phyloP scores from a whole-genome alignment of 2,888 invertebrate genomes.

The Polyploca ridens region DNA sequence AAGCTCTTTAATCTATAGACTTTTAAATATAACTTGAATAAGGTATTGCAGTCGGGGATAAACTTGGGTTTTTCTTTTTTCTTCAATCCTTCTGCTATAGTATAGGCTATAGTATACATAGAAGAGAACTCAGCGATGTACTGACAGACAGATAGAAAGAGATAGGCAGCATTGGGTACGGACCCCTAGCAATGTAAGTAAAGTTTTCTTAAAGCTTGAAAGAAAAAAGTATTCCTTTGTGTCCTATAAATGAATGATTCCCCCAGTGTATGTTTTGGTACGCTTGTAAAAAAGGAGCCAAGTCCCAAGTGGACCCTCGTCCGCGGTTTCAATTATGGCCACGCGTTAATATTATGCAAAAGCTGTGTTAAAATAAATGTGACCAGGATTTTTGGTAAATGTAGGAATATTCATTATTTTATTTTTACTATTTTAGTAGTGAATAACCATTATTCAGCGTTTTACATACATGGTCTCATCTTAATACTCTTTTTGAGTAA shows the following conservation, averaged over 20 bases:
- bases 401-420: neutral
- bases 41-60: no score
- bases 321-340: constrained; percentile 54
- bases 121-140: no score
- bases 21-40: no score
- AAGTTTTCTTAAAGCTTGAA: neutral
- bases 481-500: no score
- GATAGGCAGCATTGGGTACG: no score
- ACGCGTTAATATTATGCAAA: constrained; percentile 54
- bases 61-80: no score
- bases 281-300: constrained; percentile 30
- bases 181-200: neutral
- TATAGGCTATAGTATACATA: no score
- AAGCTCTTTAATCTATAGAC: no score
- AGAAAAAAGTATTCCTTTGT: constrained; percentile 7
- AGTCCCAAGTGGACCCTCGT: constrained; percentile 28
- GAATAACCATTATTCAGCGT: neutral
- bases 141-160: no score
- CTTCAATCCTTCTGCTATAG: no score
- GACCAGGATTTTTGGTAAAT: constrained; percentile 20
- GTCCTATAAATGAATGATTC: constrained; percentile 17
- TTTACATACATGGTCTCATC: no score
- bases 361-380: constrained; percentile 40
- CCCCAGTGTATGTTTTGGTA: constrained; percentile 26
- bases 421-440: neutral